Base-by-base conservation (phyloP, 2,797 vertebrate genomes). In the Galagoides demidoff region DNA sequence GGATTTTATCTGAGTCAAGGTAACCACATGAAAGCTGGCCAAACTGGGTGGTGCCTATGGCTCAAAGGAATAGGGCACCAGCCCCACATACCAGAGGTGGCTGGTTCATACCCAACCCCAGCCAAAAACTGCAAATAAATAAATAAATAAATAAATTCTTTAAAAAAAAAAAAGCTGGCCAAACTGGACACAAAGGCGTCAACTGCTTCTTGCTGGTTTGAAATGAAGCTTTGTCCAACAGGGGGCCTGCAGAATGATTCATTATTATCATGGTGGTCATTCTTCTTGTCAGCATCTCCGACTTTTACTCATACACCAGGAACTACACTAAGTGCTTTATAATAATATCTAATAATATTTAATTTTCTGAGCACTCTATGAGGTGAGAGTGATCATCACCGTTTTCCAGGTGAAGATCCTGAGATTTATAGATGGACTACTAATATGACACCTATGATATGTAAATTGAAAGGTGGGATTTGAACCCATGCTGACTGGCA, bases 401-500 rank as follows among this genome's bases (percentile, higher is more conserved):
- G 70, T 88, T 45, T 90, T 49, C 52, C 13, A 85, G 61, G 31
- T 43, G 49, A 78, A 34, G 45, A 87, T 59, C 83, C 74, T 68
- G 55, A 89, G 63, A 49, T 85, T 31, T 68, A 27, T 45, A 91
- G 49, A 85, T 93, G 64, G 89, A 27, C 29, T 29, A 25, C n/a
- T 84, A 66, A 89, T 27, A 59, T 2, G n/a, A 82, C 77, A 85
- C 22, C 31, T 71, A 0, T 12, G 4, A 27, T 39, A 25, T 4
- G 4, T 82, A 73, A 90, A 34, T 82, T 77, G 89, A 95, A 95
- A 87, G 20, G 71, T 84, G 34, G 9, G 68, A 81, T 92, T 81
- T 87, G 88, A 95, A 92, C 8, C n/a, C 29, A 34, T 7, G 4
- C 55, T 73, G 45, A 71, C 45, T 49, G 34, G 49, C 84, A 85